Base-by-base conservation (phyloP, 2,113 vertebrate species). In the Corvus hawaiiensis region DNA sequence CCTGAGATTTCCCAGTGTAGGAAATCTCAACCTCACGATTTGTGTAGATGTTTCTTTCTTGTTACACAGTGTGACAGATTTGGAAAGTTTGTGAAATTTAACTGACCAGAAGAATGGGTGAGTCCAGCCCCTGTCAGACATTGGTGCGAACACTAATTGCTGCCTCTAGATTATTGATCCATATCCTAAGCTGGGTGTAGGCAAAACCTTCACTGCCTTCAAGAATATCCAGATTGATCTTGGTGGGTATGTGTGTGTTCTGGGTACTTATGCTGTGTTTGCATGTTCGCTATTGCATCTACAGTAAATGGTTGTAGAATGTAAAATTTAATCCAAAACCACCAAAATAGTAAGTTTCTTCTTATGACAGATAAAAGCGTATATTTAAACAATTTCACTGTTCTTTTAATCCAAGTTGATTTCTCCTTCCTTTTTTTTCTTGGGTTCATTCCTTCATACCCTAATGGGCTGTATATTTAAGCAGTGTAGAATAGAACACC, bases 251-350 rank as follows among this genome's bases (percentile, higher is more conserved):
- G 10, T 59, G 13, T 88, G 35, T 79, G 33, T 71, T 92, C 76
- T 1, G 0, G 91, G 9, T 84, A 24, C 33, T 28, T 80, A 14
- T 1, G 11, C 68, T 52, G 56, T 66, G 22, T 59, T 77, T 72
- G n/a, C 10, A 7, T n/a, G 13, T n/a, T 56, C 1, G 0, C 24
- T 49, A 6, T 16, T 41, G 43, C 1, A 0, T 16, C 16, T 24
- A 21, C 21, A 51, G 17, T 75, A 48, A 67, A 33, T 54, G 4
- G 41, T 14, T 39, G 22, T 21, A 46, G 46, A 76, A 83, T 30
- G 8, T 76, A 76, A 83, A 87, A 35, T 33, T 17, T 48, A 64
- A 44, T 63, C 15, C 1, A 35, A 44, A 81, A 73, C 39, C 26
- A 71, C 10, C 3, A 4, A 81, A 84, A 49, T 48, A 63, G 11